phyloP scores from a whole-genome alignment of 37 sponge, comb jelly and placozoan genomes.

The Trichoplax adhaerens region DNA sequence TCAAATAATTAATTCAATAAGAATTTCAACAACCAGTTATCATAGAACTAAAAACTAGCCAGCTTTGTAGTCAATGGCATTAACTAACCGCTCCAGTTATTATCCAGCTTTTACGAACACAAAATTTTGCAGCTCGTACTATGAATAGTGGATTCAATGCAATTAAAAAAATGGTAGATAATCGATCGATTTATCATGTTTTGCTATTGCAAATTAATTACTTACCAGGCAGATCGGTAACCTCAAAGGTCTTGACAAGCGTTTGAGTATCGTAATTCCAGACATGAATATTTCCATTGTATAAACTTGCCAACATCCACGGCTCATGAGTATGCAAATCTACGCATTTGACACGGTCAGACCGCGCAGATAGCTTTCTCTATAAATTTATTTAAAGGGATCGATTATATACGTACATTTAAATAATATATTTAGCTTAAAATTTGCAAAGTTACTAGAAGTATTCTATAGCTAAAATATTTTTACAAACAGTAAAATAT shows the following conservation, averaged over 20 bases:
- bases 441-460: too few species aligned
- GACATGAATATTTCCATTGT: slow-evolving; percentile 92
- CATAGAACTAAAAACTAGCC: neutral
- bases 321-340: slow-evolving; percentile 94
- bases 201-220: too few species aligned
- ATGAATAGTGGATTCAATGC: too few species aligned
- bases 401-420: too few species aligned
- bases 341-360: slow-evolving; percentile 89
- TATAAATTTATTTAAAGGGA: slow-evolving; percentile 1
- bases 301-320: slow-evolving; percentile 87
- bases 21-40: neutral
- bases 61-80: neutral
- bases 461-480: too few species aligned
- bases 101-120: slow-evolving; percentile 86
- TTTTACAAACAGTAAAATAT: too few species aligned
- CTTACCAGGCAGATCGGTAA: slow-evolving; percentile 43
- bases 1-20: neutral
- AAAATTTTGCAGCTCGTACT: slow-evolving; percentile 81
- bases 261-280: slow-evolving; percentile 92
- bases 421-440: too few species aligned
- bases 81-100: slow-evolving; percentile 74
- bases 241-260: slow-evolving; percentile 75
- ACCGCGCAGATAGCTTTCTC: slow-evolving; percentile 79
- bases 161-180: too few species aligned
- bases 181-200: too few species aligned